A percentile compares a stretch with the other conserved stretches of the same genome.
phyloP scores from a whole-genome alignment of 2,113 vertebrate species.

The Falco punctatus region DNA sequence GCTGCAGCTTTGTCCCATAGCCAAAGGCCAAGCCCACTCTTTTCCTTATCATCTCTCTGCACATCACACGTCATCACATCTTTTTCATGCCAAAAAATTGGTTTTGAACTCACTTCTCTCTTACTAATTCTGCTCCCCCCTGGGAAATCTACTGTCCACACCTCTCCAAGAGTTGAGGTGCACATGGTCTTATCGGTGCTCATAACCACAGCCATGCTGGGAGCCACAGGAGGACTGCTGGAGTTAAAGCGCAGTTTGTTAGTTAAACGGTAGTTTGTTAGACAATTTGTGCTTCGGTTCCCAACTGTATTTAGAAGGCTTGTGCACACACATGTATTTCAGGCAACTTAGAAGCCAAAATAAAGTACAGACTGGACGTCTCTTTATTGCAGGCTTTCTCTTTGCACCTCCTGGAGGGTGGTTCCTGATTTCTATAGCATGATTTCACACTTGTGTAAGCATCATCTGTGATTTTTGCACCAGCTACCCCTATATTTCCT shows the following conservation, averaged over 20 bases:
- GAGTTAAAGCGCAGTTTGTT: not conserved
- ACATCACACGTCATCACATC: not conserved
- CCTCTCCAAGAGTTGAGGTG: not conserved
- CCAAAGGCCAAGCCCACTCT: not conserved
- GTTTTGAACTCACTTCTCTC: not conserved
- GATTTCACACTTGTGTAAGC: not conserved
- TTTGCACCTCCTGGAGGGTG: not conserved
- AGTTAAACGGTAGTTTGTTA: not conserved
- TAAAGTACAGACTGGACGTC: not conserved
- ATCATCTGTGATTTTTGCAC: not conserved
- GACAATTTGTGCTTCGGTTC: not conserved
- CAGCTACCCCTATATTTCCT: not conserved
- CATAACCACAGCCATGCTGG: not conserved
- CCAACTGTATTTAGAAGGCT: not conserved
- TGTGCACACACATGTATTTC: not conserved
- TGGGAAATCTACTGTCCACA: not conserved
- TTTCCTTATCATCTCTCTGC: not conserved
- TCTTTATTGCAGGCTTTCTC: not conserved
- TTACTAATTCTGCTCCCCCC: not conserved
- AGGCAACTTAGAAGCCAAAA: not conserved
- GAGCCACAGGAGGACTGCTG: not conserved
- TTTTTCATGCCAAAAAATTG: not conserved
- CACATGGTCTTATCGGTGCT: not conserved
- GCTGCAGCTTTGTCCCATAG: not conserved
- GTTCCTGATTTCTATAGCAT: not conserved